Conservation (phyloP, 2,888 invertebrate species). For the Chorisops tibialis region DNA sequence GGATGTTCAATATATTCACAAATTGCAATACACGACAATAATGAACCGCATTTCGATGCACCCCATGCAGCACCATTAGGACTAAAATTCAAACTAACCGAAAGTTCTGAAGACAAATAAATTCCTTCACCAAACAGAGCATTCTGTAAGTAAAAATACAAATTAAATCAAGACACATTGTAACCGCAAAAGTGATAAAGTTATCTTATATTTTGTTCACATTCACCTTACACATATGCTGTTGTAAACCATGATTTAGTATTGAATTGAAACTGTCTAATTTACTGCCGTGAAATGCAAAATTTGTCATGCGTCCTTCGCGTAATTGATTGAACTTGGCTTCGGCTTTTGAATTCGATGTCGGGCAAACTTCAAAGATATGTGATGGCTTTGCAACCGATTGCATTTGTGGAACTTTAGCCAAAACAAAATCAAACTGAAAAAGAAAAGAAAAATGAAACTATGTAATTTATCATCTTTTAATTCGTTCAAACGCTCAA, state of each 20-base stretch:
- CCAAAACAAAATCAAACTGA: slow-evolving; percentile 58
- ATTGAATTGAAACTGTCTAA: slow-evolving; percentile 80
- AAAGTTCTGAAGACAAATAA: slow-evolving; percentile 71
- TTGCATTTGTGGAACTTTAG: slow-evolving; percentile 54
- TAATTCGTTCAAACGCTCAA: no score
- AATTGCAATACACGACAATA: slow-evolving; percentile 72
- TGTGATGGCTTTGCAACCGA: slow-evolving; percentile 59
- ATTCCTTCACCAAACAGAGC: slow-evolving; percentile 69
- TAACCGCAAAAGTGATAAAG: not conserved
- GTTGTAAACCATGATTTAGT: slow-evolving; percentile 71
- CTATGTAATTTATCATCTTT: no score
- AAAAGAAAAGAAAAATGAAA: not conserved
- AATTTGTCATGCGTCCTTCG: slow-evolving; percentile 58
- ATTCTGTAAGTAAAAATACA: slow-evolving; percentile 51
- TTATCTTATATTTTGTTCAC: not conserved
- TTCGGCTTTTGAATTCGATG: slow-evolving; percentile 57
- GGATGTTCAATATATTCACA: slow-evolving; percentile 77
- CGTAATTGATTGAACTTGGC: slow-evolving; percentile 55
- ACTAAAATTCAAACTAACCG: slow-evolving; percentile 68
- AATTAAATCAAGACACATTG: not conserved
- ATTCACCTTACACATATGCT: slow-evolving; percentile 64
- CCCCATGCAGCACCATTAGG: slow-evolving; percentile 74
- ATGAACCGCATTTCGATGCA: slow-evolving; percentile 70
- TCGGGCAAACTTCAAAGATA: slow-evolving; percentile 64
- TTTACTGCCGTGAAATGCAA: slow-evolving; percentile 77